These are phyloP conservation scores for Sesamia inferens DNA, from an alignment of 2,888 invertebrate species.

Conservation along the genomic window DNA sequence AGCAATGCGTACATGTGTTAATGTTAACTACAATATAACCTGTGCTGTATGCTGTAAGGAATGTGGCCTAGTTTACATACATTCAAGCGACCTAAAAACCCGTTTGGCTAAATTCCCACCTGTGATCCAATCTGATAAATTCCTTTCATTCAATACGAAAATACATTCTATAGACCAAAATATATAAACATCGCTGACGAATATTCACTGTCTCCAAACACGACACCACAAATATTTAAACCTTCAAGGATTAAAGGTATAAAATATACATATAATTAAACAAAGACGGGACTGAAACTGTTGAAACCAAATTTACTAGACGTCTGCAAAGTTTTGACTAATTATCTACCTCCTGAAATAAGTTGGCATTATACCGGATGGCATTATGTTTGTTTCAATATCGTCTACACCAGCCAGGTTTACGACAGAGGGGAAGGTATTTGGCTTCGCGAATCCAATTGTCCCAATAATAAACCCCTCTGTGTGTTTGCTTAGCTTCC, in stretches of 20 bases:
- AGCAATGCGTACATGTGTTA: background rate
- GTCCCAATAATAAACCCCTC: slow-evolving; percentile 22
- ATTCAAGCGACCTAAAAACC: slow-evolving; percentile 29
- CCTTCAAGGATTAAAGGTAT: slow-evolving; percentile 28
- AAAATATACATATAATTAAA: slow-evolving; percentile 49
- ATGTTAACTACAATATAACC: slow-evolving; percentile 8
- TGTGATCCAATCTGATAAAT: slow-evolving; percentile 13
- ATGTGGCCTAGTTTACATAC: slow-evolving; percentile 35
- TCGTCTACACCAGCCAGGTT: slow-evolving; percentile 19
- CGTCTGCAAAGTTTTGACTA: slow-evolving; percentile 65
- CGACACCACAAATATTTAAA: slow-evolving; percentile 27
- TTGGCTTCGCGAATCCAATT: slow-evolving; percentile 15
- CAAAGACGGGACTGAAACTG: slow-evolving; percentile 32
- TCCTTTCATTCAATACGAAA: slow-evolving; percentile 19
- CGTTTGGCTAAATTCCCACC: slow-evolving; percentile 33
- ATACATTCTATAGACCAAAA: slow-evolving; percentile 6
- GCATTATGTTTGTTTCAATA: slow-evolving; percentile 52
- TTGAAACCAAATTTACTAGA: slow-evolving; percentile 58
- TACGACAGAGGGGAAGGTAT: background rate
- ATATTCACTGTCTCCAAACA: slow-evolving; percentile 12
- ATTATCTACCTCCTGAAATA: slow-evolving; percentile 49
- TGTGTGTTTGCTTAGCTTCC: slow-evolving; percentile 12
- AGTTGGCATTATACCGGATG: slow-evolving; percentile 38
- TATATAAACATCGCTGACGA: slow-evolving; percentile 1
- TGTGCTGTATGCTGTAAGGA: background rate